These are phyloP conservation scores for Bombyx mandarina DNA, from an alignment of 1,140 invertebrate species.

Conservation along the genomic window DNA sequence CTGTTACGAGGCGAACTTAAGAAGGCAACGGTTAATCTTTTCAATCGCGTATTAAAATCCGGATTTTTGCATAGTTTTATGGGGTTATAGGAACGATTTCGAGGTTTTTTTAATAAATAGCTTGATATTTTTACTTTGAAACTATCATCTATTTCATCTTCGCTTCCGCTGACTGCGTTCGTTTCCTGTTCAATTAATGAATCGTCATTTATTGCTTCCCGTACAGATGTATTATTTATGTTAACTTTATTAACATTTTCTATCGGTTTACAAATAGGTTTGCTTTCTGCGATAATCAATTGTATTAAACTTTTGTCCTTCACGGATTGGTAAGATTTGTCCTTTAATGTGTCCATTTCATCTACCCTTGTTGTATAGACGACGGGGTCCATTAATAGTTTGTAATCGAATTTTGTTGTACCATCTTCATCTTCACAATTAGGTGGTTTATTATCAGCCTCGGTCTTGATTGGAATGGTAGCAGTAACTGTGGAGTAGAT, in stretches of 20 bases:
- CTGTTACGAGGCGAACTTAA: constrained; percentile 40
- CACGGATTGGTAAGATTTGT: constrained; percentile 20
- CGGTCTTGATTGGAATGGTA: not conserved
- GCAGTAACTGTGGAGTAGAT: too few species aligned
- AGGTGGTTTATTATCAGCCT: constrained; percentile 2
- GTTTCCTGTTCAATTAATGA: constrained; percentile 12
- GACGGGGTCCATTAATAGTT: constrained; percentile 42
- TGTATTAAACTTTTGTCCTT: constrained; percentile 31
- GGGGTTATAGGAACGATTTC: constrained; percentile 38
- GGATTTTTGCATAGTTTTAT: constrained; percentile 59
- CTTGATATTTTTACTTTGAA: constrained; percentile 30
- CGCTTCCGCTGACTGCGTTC: not conserved
- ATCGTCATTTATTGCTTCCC: constrained; percentile 2
- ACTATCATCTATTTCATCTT: constrained; percentile 10
- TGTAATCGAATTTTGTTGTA: constrained; percentile 34
- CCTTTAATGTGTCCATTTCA: constrained; percentile 38
- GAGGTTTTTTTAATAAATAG: constrained; percentile 51
- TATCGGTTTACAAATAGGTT: constrained; percentile 18
- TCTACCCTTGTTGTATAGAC: constrained; percentile 51
- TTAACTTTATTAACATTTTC: not conserved
- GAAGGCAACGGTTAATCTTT: constrained; percentile 42
- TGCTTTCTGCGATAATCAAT: constrained; percentile 28
- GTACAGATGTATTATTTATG: not conserved
- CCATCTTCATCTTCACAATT: constrained; percentile 1
- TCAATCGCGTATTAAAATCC: constrained; percentile 59